phyloP scores from a whole-genome alignment of 2,113 vertebrate genomes.

The Phocoena phocoena region DNA sequence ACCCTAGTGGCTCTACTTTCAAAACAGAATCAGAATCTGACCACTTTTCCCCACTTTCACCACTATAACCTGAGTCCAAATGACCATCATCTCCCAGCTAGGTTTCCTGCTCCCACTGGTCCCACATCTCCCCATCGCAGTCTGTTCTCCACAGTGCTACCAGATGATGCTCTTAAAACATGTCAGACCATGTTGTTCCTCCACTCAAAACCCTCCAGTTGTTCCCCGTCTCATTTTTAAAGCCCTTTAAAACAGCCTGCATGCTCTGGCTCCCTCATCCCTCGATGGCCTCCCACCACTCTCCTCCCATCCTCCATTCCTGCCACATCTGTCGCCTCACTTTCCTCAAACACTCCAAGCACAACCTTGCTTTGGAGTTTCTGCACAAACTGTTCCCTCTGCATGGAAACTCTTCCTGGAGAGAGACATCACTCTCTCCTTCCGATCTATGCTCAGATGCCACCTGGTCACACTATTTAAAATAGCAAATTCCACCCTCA shows the following conservation, averaged over 20 bases:
- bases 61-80: not conserved
- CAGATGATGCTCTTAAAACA: not conserved
- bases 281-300: not conserved
- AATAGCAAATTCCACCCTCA: slow-evolving; percentile 57
- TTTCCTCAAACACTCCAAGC: not conserved
- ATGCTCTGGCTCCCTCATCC: not conserved
- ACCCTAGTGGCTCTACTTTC: not conserved
- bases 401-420: slow-evolving; percentile 47
- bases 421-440: slow-evolving; percentile 48
- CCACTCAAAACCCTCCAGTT: not conserved
- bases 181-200: not conserved
- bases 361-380: slow-evolving; percentile 37
- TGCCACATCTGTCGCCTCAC: not conserved
- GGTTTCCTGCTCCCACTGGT: not conserved
- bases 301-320: not conserved
- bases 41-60: not conserved
- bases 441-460: slow-evolving; percentile 52
- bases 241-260: not conserved
- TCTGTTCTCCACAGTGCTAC: not conserved
- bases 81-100: not conserved
- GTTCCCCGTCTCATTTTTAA: not conserved
- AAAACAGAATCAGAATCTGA: not conserved
- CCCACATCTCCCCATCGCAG: not conserved
- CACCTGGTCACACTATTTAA: slow-evolving; percentile 65
- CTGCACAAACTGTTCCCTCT: slow-evolving; percentile 56